A percentile compares a stretch with the other conserved stretches of the same genome.
Conservation (phyloP, 1,140 invertebrate species). For the Drosophila ananassae region DNA sequence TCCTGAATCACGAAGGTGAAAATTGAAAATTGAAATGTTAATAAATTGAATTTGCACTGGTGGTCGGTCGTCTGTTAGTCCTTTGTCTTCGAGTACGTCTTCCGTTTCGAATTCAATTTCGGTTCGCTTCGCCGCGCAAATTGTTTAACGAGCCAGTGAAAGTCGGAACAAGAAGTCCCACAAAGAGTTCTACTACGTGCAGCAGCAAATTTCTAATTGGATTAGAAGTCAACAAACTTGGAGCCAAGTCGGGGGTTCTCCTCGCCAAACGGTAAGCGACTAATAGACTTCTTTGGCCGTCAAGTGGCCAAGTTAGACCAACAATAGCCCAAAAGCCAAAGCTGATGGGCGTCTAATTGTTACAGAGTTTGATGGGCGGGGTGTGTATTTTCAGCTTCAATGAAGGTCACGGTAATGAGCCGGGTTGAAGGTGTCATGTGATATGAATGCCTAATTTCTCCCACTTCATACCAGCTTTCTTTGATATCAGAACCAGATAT, state of each 20-base stretch:
- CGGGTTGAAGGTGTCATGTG: slow-evolving; percentile 61
- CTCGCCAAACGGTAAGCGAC: slow-evolving; percentile 35
- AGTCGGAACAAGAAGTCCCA: slow-evolving; percentile 48
- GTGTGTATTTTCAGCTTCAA: neutral
- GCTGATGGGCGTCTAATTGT: slow-evolving; percentile 50
- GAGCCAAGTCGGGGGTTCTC: slow-evolving; percentile 8
- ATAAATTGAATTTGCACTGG: slow-evolving; percentile 75
- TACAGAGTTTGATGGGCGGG: neutral
- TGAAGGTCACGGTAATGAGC: slow-evolving; percentile 53
- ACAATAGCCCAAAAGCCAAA: slow-evolving; percentile 32
- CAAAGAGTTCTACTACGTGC: slow-evolving; percentile 64
- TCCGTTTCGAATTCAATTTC: slow-evolving; percentile 44
- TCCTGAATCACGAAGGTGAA: slow-evolving; percentile 82
- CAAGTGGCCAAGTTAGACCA: slow-evolving; percentile 34
- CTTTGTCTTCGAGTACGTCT: slow-evolving; percentile 33
- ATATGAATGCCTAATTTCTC: slow-evolving; percentile 68
- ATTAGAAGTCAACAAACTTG: slow-evolving; percentile 73
- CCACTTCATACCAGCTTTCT: neutral
- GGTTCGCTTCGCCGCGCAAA: slow-evolving; percentile 33
- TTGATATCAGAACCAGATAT: slow-evolving; percentile 2
- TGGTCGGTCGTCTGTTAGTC: neutral
- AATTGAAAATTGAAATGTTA: slow-evolving; percentile 81
- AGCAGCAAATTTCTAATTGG: slow-evolving; percentile 69
- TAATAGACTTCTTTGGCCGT: slow-evolving; percentile 55
- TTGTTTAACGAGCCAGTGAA: slow-evolving; percentile 71